Conservation (phyloP, 2,113 vertebrate species). For the Oncorhynchus gorbuscha region DNA sequence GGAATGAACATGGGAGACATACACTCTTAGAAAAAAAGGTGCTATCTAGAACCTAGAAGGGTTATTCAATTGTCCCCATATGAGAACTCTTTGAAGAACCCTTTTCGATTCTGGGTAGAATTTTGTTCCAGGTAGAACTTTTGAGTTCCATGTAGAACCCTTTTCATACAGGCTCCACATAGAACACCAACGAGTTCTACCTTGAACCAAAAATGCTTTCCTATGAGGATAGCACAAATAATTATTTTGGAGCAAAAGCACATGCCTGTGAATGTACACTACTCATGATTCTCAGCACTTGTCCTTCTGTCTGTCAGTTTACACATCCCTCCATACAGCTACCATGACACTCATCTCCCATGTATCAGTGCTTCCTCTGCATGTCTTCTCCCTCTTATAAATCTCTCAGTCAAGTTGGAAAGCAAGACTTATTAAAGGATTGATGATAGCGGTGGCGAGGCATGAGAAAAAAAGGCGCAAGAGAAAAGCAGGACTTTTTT, state of each 20-base stretch:
- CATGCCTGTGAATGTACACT: neutral
- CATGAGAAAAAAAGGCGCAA: conserved; percentile 27
- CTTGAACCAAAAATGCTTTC: no score
- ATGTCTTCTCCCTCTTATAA: conserved; percentile 34
- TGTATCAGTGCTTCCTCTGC: conserved; percentile 39
- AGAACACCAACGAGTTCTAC: no score
- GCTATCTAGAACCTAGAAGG: no score
- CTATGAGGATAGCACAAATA: no score
- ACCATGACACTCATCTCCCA: conserved; percentile 2
- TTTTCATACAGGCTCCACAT: no score
- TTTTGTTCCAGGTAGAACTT: no score
- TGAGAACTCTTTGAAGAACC: no score
- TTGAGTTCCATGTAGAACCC: no score
- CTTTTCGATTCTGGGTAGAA: no score
- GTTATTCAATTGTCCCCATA: no score
- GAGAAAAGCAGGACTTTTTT: conserved; percentile 40
- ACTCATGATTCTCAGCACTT: neutral
- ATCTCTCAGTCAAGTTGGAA: conserved; percentile 43
- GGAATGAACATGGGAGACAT: neutral
- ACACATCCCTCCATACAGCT: neutral
- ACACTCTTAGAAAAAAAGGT: no score
- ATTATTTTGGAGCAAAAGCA: neutral
- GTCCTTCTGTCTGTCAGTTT: neutral
- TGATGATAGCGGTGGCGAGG: conserved; percentile 46
- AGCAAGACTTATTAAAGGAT: conserved; percentile 50